Base-by-base conservation (phyloP, 2,113 vertebrate species). In the Perognathus longimembris region DNA sequence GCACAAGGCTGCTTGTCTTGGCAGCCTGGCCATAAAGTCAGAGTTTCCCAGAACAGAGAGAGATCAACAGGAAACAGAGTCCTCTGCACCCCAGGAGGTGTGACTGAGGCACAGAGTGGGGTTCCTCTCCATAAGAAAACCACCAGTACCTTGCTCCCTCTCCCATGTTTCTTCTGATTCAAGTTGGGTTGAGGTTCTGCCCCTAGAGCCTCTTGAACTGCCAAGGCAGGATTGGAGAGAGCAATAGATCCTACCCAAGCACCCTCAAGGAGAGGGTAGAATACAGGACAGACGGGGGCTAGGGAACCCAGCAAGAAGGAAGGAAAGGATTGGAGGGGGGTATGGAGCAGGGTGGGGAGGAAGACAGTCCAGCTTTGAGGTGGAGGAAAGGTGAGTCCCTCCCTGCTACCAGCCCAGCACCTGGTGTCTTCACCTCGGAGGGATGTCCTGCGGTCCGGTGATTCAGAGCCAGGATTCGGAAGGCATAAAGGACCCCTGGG, bases 351-450 rank as follows among this genome's bases (percentile, higher is more conserved):
- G 14, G 12, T 54, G 0, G 50, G 17, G 50, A 54, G 50, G 50
- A 54, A 54, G 50, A 54, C 14, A 15, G 15, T 34, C 45, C 21
- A 5, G 42, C 32, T 61, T n/a, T 36, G n/a, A 64, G n/a, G 59
- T 1, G 34, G 30, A 59, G 28, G 40, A 0, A 54, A 54, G 50
- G 4, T 14, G 8, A n/a, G 74, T 5, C 59, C n/a, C 22, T 69
- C 67, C 38, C 1, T 10, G 34, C 38, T 5, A 0, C 73, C 50
- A 12, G 26, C 69, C 45, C 10, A 63, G 96, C 98, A 99, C 99
- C 99, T 99, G 99, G 99, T 82, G 96, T 99, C 97, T 98, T 98
- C 94, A 97, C 97, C 94, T 98, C 98, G 10, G 99, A 99, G 5
- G 99, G 98, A 78, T 98, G 95, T 95, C 99, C 99, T 0, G 97